Percentiles rank a stretch among this genome's conserved stretches.
Evolutionary conservation across 2,888 invertebrate genomes (phyloP).

Genomic region (Octodonta nipae): DNA sequence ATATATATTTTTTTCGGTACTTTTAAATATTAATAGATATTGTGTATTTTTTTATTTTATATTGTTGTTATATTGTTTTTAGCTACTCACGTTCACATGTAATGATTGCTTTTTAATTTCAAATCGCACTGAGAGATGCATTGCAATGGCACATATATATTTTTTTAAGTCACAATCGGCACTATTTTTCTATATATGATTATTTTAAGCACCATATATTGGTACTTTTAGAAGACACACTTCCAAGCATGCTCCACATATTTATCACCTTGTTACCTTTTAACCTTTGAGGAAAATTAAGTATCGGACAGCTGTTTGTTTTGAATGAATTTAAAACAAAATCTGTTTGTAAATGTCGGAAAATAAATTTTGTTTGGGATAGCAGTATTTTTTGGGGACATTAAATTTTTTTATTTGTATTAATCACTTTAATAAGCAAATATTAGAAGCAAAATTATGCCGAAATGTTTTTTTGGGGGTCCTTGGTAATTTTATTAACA

Average conservation of each 20-base stretch:
- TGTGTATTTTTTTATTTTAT: slow-evolving; percentile 24
- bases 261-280: too few relatives aligned
- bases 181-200: slow-evolving; percentile 28
- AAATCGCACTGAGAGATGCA: slow-evolving; percentile 36
- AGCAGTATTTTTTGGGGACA: too few relatives aligned
- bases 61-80: slow-evolving; percentile 32
- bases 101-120: slow-evolving; percentile 45
- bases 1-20: slow-evolving; percentile 19
- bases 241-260: slow-evolving; percentile 32
- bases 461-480: too few relatives aligned
- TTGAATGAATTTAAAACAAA: too few relatives aligned
- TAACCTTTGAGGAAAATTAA: too few relatives aligned
- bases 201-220: slow-evolving; percentile 31
- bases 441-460: too few relatives aligned
- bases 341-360: too few relatives aligned
- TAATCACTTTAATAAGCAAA: too few relatives aligned
- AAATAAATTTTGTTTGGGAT: too few relatives aligned
- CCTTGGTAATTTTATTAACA: too few relatives aligned
- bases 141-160: slow-evolving; percentile 35
- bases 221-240: slow-evolving; percentile 27
- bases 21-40: slow-evolving; percentile 17
- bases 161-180: slow-evolving; percentile 37
- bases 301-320: too few relatives aligned
- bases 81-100: slow-evolving; percentile 60
- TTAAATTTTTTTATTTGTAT: too few relatives aligned